Conservation (phyloP, 2,888 invertebrate genomes). For the Rhimphoctona megacephalus region DNA sequence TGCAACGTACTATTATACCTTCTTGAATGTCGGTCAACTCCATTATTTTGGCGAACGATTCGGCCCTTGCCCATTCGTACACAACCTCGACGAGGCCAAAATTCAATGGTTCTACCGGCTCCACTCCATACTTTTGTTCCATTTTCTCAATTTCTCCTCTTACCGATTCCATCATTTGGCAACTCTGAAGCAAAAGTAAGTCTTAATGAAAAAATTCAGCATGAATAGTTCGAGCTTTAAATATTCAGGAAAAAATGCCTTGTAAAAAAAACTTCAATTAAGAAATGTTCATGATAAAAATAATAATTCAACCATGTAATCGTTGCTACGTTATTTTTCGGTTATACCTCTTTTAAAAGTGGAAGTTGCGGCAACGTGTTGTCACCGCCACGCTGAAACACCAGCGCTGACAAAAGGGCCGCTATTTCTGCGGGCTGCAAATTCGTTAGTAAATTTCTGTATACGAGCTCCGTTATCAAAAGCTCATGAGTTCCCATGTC, state of each 20-base stretch:
- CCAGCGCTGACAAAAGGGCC: slow-evolving; percentile 95
- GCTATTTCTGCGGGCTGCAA: slow-evolving; percentile 96
- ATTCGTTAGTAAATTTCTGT: slow-evolving; percentile 95
- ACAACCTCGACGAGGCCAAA: slow-evolving; percentile 97
- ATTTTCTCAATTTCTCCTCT: slow-evolving; percentile 89
- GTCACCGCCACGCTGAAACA: slow-evolving; percentile 94
- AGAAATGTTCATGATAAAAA: neutral
- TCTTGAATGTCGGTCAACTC: slow-evolving; percentile 97
- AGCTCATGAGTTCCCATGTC: slow-evolving; percentile 95
- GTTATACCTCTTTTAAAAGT: slow-evolving; percentile 86
- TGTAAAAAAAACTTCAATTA: neutral
- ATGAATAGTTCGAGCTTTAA: neutral
- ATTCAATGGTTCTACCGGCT: slow-evolving; percentile 89
- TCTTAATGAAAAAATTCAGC: neutral
- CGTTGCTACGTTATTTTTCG: neutral
- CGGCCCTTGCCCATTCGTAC: slow-evolving; percentile 97
- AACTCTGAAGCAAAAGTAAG: slow-evolving; percentile 86
- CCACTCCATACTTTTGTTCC: slow-evolving; percentile 87
- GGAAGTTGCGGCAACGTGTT: slow-evolving; percentile 81
- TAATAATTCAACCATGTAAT: neutral
- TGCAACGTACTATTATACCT: slow-evolving; percentile 98
- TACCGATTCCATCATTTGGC: slow-evolving; percentile 89
- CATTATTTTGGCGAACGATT: slow-evolving; percentile 98
- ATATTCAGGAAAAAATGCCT: neutral
- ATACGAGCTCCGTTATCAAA: slow-evolving; percentile 96